Evolutionary conservation across 2,113 vertebrate species (phyloP), one percentile per base, ranked within the genome.

Genomic region (Poeciliopsis prolifica): DNA sequence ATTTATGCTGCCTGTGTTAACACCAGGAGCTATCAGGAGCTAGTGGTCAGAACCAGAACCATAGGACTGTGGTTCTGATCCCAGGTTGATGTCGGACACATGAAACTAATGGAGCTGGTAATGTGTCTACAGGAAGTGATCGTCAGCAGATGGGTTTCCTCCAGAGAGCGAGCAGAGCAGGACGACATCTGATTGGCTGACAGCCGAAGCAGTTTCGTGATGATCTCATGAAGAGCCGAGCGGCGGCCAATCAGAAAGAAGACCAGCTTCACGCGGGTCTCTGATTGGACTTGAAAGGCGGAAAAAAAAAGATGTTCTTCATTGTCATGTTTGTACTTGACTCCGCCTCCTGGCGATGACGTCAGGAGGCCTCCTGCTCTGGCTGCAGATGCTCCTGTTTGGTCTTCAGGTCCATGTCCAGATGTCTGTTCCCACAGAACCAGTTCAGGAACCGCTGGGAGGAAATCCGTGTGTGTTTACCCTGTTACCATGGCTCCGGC

Each of bases 111-210:
- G 9, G 40, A 42, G 12, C 14, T 42, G 40, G 40, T 37, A 54
- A 37, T 77, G 2, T 42, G 44, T 44, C 92, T 90, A 65, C 91
- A 99, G 98, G 97, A 98, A 79, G 87, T 98, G 67, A 95, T 99
- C 8, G 86, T 98, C 48, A 96, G 84, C 88, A 94, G 97, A 2
- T 98, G 98, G 98, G 94, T 99, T 74, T 97, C 98, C 72, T 98
- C 97, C 54, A 93, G 90, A 71, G 98, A 99, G 84, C 95, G 97
- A 70, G 92, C 93, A 0, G 96, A 99, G 58, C 96, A 95, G 68
- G 96, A 98, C 0, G 96, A 98, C 37, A 48, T 96, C 10, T 97
- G 88, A 93, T 65, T 64, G 72, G 70, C 80, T 35, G 63, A 65
- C 35, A 11, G 9, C 29, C 72, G 33, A 48, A 13, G 13, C 28